Conservation (phyloP, 2,797 vertebrate species). For the Florisuga fusca region DNA sequence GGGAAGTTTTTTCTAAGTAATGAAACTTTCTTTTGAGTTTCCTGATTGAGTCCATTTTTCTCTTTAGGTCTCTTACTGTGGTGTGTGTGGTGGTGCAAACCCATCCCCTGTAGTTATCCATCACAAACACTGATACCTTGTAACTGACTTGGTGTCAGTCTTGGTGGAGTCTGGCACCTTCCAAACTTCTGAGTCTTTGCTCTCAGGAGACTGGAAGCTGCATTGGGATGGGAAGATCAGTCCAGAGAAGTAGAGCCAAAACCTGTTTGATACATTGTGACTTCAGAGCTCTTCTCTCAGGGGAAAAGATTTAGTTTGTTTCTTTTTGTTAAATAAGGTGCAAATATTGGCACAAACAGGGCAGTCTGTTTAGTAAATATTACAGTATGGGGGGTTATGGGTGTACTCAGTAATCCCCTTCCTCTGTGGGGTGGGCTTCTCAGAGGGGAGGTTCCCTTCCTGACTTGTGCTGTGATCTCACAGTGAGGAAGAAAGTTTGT, state of each 20-base stretch:
- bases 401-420: not conserved
- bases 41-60: not conserved
- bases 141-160: not conserved
- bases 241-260: not conserved
- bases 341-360: not conserved
- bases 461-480: not conserved
- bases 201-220: not conserved
- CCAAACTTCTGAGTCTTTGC: not conserved
- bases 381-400: accelerated
- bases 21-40: accelerated
- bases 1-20: too few relatives aligned
- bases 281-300: not conserved
- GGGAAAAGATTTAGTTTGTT: not conserved
- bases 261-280: accelerated
- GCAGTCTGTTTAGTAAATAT: not conserved
- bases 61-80: not conserved
- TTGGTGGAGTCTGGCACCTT: not conserved
- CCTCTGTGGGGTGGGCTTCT: accelerated
- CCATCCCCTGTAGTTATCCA: not conserved
- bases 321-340: not conserved
- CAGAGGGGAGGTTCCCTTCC: accelerated
- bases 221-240: not conserved
- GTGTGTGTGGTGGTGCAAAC: not conserved
- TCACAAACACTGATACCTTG: accelerated
- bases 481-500: constrained; percentile 81